These are phyloP conservation scores for Pelvicachromis taeniatus DNA, from an alignment of 2,113 vertebrate species.

Conservation along the genomic window DNA sequence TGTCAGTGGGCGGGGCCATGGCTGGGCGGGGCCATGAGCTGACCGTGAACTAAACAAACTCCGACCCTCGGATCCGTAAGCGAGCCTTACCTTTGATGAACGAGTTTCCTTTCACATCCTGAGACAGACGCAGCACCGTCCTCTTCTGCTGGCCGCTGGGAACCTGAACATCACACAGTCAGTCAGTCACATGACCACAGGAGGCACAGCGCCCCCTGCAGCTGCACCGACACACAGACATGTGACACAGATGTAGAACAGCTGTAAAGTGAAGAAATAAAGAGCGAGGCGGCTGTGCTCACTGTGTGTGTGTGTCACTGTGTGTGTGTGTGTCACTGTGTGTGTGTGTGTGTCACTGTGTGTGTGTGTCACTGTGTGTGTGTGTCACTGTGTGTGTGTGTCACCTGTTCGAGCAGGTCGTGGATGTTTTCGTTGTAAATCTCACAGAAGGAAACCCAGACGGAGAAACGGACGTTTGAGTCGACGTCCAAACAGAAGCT, in stretches of 20 bases:
- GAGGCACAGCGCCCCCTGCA: neutral
- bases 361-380: neutral
- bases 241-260: neutral
- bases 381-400: neutral
- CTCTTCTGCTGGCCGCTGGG: slow-evolving; percentile 74
- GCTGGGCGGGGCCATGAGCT: neutral
- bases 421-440: slow-evolving; percentile 96
- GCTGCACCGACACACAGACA: neutral
- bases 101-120: slow-evolving; percentile 89
- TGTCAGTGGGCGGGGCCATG: neutral
- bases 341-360: no score
- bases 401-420: slow-evolving; percentile 82
- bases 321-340: neutral
- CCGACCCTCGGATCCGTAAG: neutral
- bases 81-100: slow-evolving; percentile 85
- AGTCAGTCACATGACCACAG: neutral
- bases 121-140: slow-evolving; percentile 82
- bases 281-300: rapidly evolving
- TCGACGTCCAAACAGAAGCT: slow-evolving; percentile 53
- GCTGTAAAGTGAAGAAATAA: neutral
- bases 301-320: neutral
- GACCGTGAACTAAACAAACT: neutral
- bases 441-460: slow-evolving; percentile 96
- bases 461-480: slow-evolving; percentile 75
- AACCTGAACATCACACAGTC: slow-evolving; percentile 27